These are phyloP conservation scores for Coptodon bakossiorum DNA, from an alignment of 2,113 vertebrate genomes.

Conservation along the genomic window DNA sequence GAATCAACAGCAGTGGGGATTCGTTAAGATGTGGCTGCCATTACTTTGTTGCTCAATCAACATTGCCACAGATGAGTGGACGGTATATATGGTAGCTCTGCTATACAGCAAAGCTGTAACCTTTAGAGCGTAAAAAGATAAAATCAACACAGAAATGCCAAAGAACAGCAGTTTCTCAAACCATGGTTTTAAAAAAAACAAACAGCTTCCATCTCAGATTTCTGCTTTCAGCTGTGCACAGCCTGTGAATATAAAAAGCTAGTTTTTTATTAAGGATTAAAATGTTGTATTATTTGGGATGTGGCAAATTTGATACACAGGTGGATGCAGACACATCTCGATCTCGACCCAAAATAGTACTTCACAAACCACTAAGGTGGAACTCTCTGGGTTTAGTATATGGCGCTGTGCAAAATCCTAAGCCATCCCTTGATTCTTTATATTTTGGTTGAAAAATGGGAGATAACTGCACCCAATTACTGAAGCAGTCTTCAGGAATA, in stretches of 20 bases:
- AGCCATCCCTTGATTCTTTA: neutral
- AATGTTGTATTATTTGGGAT: neutral
- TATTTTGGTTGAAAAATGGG: neutral
- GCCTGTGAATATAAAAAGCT: neutral
- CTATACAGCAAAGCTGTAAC: neutral
- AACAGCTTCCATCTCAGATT: neutral
- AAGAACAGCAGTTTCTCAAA: neutral
- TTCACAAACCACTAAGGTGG: neutral
- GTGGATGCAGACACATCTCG: neutral
- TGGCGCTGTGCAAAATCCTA: neutral
- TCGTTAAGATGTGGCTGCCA: neutral
- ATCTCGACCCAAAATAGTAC: neutral
- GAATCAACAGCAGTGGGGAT: slow-evolving; percentile 1
- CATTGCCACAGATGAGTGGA: neutral
- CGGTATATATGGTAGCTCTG: neutral
- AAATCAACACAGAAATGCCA: neutral
- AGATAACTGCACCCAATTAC: neutral
- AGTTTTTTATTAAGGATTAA: neutral
- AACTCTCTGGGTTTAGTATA: neutral
- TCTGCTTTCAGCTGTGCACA: neutral
- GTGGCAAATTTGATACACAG: neutral
- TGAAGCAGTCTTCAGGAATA: neutral
- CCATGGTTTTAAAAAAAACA: neutral
- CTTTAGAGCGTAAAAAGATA: neutral
- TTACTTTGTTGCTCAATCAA: slow-evolving; percentile 8